Evolutionary conservation across 2,113 vertebrate species (phyloP), one percentile per base, ranked within the genome.

Genomic region (Prionailurus viverrinus): DNA sequence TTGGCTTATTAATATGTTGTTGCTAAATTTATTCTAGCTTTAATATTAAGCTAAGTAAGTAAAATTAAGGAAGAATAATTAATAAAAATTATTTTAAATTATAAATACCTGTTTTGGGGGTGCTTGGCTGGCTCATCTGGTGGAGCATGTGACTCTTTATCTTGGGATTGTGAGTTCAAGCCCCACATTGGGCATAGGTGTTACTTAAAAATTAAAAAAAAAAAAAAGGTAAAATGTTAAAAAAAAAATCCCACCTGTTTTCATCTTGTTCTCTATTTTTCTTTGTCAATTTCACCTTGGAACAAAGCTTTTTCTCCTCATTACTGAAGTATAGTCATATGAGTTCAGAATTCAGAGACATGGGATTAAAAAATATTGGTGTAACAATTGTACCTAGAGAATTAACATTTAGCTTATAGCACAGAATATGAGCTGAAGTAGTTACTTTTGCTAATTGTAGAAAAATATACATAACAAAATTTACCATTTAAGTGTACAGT

Each of bases 221-320:
- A n/a, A 69, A 36, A 69, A 73, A 23, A 23, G 19, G 41, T 45
- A 39, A 71, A 39, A 36, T 36, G 19, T 19, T 23, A 11, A 31
- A 78, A 29, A 78, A 48, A 31, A 63, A 41, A 25, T 10, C 61
- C 31, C 3, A 65, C 41, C 74, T 91, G 58, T 53, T 96, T 78
- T 95, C 33, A 79, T 79, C n/a, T 65, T 94, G 18, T 63, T 91
- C 4, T 86, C 4, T 84, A 12, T 78, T 91, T 97, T 92, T 18
- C 45, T 88, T 91, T 68, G 18, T 82, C 66, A 81, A 0, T 89
- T 85, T 74, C 7, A 53, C 61, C 25, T 93, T 80, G 6, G 36
- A 53, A 68, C 39, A 73, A 19, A 85, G 7, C 78, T 96, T 94
- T 76, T 80, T 53, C 5, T 69, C 39, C 18, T 93, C 13, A 55